Percentiles rank a stretch among this genome's conserved stretches.
These are phyloP conservation scores for Oryzias curvinotus DNA, from an alignment of 2,113 vertebrate genomes.

Conservation along the genomic window DNA sequence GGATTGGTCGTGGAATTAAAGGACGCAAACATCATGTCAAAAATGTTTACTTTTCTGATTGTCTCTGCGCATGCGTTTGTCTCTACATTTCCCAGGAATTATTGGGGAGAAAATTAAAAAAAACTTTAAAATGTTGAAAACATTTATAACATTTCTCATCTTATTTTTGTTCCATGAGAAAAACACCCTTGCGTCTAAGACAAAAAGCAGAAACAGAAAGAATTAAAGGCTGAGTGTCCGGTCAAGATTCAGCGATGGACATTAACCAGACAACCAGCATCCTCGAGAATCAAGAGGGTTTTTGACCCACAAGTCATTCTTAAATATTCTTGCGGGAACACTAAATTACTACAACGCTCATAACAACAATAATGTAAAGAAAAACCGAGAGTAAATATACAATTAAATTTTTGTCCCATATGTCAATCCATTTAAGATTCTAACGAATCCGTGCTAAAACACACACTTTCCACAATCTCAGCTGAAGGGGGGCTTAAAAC, in stretches of 20 bases:
- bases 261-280: slow-evolving; percentile 67
- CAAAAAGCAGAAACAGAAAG: slow-evolving; percentile 68
- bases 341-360: not conserved
- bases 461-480: slow-evolving; percentile 1
- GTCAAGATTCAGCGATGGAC: slow-evolving; percentile 66
- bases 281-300: slow-evolving; percentile 30
- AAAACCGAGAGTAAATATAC: not conserved
- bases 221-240: slow-evolving; percentile 63
- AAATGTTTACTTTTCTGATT: not conserved
- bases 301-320: slow-evolving; percentile 21
- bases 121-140: not conserved
- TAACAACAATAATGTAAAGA: slow-evolving; percentile 2
- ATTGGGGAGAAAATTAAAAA: not conserved
- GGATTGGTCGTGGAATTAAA: slow-evolving; percentile 28
- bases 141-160: slow-evolving; percentile 32
- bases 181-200: slow-evolving; percentile 48
- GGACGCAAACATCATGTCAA: slow-evolving; percentile 3
- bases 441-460: not conserved
- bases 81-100: not conserved
- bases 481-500: slow-evolving; percentile 24
- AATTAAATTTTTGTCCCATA: not conserved
- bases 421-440: too few species aligned
- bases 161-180: slow-evolving; percentile 47
- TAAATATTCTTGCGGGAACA: slow-evolving; percentile 14
- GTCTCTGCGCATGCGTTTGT: slow-evolving; percentile 6